These are phyloP conservation scores for Plemyria rubiginata DNA, from an alignment of 2,888 invertebrate species.

Conservation along the genomic window DNA sequence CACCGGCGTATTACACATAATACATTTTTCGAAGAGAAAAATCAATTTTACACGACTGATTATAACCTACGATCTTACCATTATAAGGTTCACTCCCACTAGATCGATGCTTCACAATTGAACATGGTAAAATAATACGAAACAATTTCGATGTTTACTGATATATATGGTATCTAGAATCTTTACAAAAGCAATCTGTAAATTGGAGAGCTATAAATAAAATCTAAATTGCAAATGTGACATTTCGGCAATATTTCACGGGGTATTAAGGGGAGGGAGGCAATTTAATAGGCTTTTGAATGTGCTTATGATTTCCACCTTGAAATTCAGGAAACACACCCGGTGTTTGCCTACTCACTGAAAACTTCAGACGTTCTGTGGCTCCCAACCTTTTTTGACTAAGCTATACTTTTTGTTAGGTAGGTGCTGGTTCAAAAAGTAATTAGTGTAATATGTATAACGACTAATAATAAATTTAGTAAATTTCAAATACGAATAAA, in stretches of 20 bases:
- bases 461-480: no score
- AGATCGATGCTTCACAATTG: neutral
- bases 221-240: constrained; percentile 36
- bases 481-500: no score
- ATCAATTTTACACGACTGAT: no score
- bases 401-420: no score
- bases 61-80: no score
- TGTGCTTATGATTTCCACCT: constrained; percentile 28
- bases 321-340: constrained; percentile 3
- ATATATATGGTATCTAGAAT: neutral
- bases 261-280: constrained; percentile 29
- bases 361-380: neutral
- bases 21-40: no score
- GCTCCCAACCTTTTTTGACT: no score
- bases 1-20: no score
- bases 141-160: neutral
- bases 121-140: neutral
- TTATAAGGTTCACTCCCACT: neutral
- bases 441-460: no score
- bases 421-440: no score
- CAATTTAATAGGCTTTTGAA: constrained; percentile 36
- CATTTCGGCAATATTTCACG: constrained; percentile 33
- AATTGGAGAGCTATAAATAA: constrained; percentile 25
- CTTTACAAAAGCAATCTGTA: constrained; percentile 5
- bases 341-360: neutral